Percentiles rank a stretch among this genome's conserved stretches.
Conservation (phyloP, 2,888 invertebrate species). For the Heliconius aoede region DNA sequence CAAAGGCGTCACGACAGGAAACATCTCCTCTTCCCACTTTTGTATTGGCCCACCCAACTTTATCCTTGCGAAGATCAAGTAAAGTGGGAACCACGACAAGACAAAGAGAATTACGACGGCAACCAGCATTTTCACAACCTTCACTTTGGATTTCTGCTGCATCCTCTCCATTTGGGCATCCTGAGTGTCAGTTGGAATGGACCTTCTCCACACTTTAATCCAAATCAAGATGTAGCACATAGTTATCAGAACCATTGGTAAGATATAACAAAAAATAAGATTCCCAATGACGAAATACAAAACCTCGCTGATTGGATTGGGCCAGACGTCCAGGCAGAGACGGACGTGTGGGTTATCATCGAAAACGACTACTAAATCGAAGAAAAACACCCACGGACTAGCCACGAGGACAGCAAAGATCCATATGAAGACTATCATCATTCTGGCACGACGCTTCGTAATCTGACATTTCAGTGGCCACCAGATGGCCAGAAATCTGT, state of each 20-base stretch:
- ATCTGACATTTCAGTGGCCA: slow-evolving; percentile 96
- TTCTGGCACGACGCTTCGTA: slow-evolving; percentile 92
- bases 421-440: slow-evolving; percentile 96
- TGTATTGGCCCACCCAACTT: slow-evolving; percentile 91
- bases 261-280: slow-evolving; percentile 93
- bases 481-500: slow-evolving; percentile 97
- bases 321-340: slow-evolving; percentile 93
- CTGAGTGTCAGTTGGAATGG: slow-evolving; percentile 95
- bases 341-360: slow-evolving; percentile 89
- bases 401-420: slow-evolving; percentile 92
- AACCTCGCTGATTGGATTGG: slow-evolving; percentile 90
- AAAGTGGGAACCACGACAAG: slow-evolving; percentile 95
- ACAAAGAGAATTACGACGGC: slow-evolving; percentile 97
- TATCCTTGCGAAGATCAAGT: slow-evolving; percentile 93
- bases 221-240: slow-evolving; percentile 96
- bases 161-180: slow-evolving; percentile 95
- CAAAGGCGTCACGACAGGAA: slow-evolving; percentile 92
- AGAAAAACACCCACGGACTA: slow-evolving; percentile 95
- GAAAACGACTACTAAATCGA: slow-evolving; percentile 90
- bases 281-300: slow-evolving; percentile 95
- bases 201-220: slow-evolving; percentile 93
- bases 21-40: slow-evolving; percentile 90
- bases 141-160: slow-evolving; percentile 97
- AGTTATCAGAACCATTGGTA: slow-evolving; percentile 95
- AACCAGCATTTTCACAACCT: slow-evolving; percentile 97